These are phyloP conservation scores for Thunnus maccoyii DNA, from an alignment of 2,113 vertebrate species.

Conservation along the genomic window DNA sequence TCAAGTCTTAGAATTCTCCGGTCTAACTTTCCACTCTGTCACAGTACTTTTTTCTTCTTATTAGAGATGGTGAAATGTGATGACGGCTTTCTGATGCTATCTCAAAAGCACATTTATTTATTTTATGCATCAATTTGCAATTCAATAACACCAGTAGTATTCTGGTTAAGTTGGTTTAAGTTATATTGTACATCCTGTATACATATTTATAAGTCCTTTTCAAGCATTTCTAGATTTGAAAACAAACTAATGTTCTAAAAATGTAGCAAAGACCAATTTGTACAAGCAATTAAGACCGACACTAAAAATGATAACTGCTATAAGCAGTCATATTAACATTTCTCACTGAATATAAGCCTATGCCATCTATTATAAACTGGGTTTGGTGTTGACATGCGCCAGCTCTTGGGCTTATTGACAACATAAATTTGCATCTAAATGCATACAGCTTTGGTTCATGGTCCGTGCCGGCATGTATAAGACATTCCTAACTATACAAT, in stretches of 20 bases:
- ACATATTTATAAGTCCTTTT: neutral
- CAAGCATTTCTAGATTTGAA: neutral
- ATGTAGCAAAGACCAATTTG: neutral
- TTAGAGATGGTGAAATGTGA: too few relatives aligned
- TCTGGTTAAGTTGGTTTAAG: neutral
- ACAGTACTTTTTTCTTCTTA: too few relatives aligned
- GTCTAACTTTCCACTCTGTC: neutral
- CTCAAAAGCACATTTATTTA: too few relatives aligned
- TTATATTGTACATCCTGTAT: neutral
- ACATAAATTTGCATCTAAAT: slow-evolving; percentile 58
- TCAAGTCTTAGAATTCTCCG: neutral
- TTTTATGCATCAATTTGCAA: neutral
- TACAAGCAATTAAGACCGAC: neutral
- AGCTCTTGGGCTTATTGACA: slow-evolving; percentile 14
- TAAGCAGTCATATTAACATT: neutral
- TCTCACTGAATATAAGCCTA: neutral
- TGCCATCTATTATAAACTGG: slow-evolving; percentile 22
- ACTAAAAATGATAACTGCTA: neutral
- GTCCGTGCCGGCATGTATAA: slow-evolving; percentile 2
- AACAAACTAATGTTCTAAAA: neutral
- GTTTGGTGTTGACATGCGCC: neutral
- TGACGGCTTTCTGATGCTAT: too few relatives aligned
- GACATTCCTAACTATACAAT: slow-evolving; percentile 22
- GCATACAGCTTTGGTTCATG: slow-evolving; percentile 8
- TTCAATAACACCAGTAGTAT: neutral